Base-by-base conservation (phyloP, 2,113 vertebrate genomes). In the Apeltes quadracus region DNA sequence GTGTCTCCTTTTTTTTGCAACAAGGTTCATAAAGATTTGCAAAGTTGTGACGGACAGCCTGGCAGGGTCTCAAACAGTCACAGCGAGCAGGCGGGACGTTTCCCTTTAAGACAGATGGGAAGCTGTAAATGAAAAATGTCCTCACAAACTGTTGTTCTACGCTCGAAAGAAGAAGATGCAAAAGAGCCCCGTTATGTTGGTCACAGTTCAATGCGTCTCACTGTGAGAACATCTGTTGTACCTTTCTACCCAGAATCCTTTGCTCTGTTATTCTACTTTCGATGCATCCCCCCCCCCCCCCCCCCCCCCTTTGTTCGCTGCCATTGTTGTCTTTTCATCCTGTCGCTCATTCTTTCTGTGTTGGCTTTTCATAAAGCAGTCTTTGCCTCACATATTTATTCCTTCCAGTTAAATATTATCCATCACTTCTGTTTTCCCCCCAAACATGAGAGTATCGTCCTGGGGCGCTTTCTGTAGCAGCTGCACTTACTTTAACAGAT, bases 61-160 rank as follows among this genome's bases (percentile, higher is more conserved):
- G 53, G 58, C 29, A 32, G 63, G 65, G 69, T 51, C 61, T 61
- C n/a, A 61, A 61, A 61, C 15, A 66, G 29, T 72, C 27, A 20
- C 7, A 66, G 55, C 36, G 68, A 85, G 79, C 84, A 87, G 80
- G 75, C 79, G 79, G 29, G 18, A 41, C 50, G 59, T 62, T 46
- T 81, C 75, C 79, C 78, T 78, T 20, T 12, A 14, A 64, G 56
- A 81, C 86, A 88, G 88, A 85, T 87, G 88, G 85, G 43, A 18
- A 53, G 64, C 72, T 69, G 54, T 9, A 73, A 44, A 68, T 74
- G 58, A 56, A 29, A 34, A 69, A 27, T 58, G 62, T 73, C 44
- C 72, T 36, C 57, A 73, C 57, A 76, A 69, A 82, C 69, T 70
- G 54, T 61, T 67, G 59, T 62, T 57, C 58, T 39, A 57, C 34